Evolutionary conservation across 2,888 invertebrate species (phyloP).

Genomic region (Bedellia somnulentella): DNA sequence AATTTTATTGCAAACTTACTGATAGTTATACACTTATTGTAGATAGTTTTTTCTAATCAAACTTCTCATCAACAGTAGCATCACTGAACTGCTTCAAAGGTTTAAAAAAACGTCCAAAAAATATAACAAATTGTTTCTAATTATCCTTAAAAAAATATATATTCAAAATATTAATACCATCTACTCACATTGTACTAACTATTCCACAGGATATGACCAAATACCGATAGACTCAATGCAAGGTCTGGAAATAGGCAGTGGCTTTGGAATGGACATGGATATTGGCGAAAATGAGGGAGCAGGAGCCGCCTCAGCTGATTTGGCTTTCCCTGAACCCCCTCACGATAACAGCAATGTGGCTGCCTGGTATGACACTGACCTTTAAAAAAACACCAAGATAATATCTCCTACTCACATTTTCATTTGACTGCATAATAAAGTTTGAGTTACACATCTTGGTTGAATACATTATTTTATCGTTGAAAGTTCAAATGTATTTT

Average conservation of each 20-base stretch:
- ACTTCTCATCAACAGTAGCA: too few species aligned
- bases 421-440: constrained; percentile 4
- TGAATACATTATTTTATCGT: constrained; percentile 8
- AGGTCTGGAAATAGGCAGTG: constrained; percentile 87
- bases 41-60: too few species aligned
- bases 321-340: constrained; percentile 79
- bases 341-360: constrained; percentile 90
- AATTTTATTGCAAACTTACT: too few species aligned
- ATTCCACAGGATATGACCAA: constrained; percentile 88
- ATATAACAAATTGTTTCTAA: too few species aligned
- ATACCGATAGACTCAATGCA: constrained; percentile 97
- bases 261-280: constrained; percentile 90
- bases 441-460: constrained; percentile 10
- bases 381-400: constrained; percentile 68
- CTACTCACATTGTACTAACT: too few species aligned
- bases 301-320: constrained; percentile 79
- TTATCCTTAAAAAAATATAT: too few species aligned
- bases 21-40: too few species aligned
- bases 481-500: too few species aligned
- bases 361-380: constrained; percentile 97
- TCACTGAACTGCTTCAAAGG: too few species aligned
- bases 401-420: too few species aligned
- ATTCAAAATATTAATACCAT: too few species aligned
- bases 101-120: too few species aligned
- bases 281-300: constrained; percentile 83